These are phyloP conservation scores for Idaea aversata DNA, from an alignment of 2,888 invertebrate genomes.

Conservation along the genomic window DNA sequence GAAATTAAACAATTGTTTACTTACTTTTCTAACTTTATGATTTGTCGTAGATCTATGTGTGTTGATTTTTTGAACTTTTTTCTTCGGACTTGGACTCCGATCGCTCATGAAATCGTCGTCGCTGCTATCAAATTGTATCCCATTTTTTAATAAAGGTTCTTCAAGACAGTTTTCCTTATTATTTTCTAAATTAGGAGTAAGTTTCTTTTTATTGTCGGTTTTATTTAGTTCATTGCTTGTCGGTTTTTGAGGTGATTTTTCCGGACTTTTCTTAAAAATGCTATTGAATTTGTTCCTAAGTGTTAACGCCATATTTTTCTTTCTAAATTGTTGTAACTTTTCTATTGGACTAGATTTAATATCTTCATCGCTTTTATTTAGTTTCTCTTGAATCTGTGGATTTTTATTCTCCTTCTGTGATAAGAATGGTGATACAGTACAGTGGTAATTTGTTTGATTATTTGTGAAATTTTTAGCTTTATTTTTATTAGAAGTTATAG, in stretches of 20 bases:
- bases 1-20: constrained; percentile 21
- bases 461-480: constrained; percentile 29
- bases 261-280: constrained; percentile 33
- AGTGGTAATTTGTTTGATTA: constrained; percentile 41
- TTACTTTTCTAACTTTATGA: constrained; percentile 58
- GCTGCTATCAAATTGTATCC: constrained; percentile 51
- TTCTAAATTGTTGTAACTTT: constrained; percentile 55
- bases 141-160: constrained; percentile 31
- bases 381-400: constrained; percentile 27
- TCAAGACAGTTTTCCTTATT: constrained; percentile 22
- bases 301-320: constrained; percentile 43
- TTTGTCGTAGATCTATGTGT: constrained; percentile 38
- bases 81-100: constrained; percentile 34
- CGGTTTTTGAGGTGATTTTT: constrained; percentile 16
- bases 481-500: constrained; percentile 47
- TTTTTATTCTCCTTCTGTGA: constrained; percentile 60
- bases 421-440: constrained; percentile 37
- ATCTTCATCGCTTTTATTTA: constrained; percentile 25
- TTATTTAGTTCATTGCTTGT: neutral
- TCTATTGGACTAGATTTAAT: constrained; percentile 37
- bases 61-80: constrained; percentile 19
- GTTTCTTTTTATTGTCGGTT: constrained; percentile 7
- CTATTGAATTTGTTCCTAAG: constrained; percentile 38
- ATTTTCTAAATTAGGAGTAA: constrained; percentile 17
- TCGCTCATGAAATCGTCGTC: constrained; percentile 69